Conservation (phyloP, 1,140 invertebrate genomes). For the Drosophila pallidifrons region DNA sequence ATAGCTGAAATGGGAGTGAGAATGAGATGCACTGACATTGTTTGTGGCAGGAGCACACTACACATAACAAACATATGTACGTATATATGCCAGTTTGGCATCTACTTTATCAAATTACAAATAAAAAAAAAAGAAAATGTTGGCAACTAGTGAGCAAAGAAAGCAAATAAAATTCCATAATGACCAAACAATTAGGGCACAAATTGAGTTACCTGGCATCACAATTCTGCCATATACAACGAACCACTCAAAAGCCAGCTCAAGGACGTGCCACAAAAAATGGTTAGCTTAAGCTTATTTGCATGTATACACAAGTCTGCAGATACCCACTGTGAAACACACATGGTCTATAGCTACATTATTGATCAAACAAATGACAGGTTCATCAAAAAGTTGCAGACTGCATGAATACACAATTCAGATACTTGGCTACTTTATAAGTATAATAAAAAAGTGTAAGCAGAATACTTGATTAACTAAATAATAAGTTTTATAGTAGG, state of each 20-base stretch:
- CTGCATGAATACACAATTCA: neutral
- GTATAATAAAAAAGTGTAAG: neutral
- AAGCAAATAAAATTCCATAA: constrained; percentile 36
- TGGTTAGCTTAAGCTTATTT: constrained; percentile 28
- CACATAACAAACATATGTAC: neutral
- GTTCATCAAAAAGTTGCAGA: constrained; percentile 34
- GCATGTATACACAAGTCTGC: constrained; percentile 10
- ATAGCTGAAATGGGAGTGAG: neutral
- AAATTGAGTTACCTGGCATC: constrained; percentile 69
- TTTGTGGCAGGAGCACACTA: neutral
- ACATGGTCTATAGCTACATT: constrained; percentile 4
- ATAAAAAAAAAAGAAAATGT: neutral
- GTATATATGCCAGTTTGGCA: constrained; percentile 1
- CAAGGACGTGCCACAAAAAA: constrained; percentile 45
- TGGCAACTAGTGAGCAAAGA: constrained; percentile 3
- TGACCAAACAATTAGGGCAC: constrained; percentile 60
- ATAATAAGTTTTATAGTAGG: too few relatives aligned
- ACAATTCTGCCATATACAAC: constrained; percentile 21
- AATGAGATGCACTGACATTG: constrained; percentile 8
- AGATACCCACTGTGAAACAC: constrained; percentile 1
- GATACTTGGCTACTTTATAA: neutral
- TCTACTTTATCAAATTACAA: constrained; percentile 24
- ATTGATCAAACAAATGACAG: constrained; percentile 52
- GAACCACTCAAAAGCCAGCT: constrained; percentile 26
- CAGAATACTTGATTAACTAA: neutral